Base-by-base conservation (phyloP, 2,888 invertebrate species). In the Dicranocentrus wangi region DNA sequence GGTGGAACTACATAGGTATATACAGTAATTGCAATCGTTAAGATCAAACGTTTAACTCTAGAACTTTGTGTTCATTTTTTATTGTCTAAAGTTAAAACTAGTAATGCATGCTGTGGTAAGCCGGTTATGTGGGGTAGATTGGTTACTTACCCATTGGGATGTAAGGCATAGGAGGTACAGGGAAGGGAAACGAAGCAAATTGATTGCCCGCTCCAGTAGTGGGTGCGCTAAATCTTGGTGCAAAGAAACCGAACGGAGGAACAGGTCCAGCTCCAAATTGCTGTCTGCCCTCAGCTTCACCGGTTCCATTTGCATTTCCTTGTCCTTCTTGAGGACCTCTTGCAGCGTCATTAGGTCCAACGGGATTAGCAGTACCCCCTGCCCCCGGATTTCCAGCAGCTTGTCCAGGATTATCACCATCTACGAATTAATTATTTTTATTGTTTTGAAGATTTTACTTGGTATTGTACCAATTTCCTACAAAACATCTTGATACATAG, bases 1-100 rank as follows among this genome's bases (percentile, higher is more conserved):
- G 95, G 95, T 23, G 94, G 94, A 90, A 90, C 88, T 88, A 19
- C 21, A 43, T n/a, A n/a, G n/a, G n/a, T n/a, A n/a, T n/a, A n/a
- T n/a, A n/a, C n/a, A n/a, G n/a, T n/a, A n/a, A n/a, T n/a, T n/a
- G n/a, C n/a, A n/a, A n/a, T n/a, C n/a, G n/a, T n/a, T n/a, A n/a
- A n/a, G n/a, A n/a, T n/a, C n/a, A n/a, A n/a, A n/a, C n/a, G n/a
- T n/a, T n/a, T n/a, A 19, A 71, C 1, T 66, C 43, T 25, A 51
- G 19, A 39, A 43, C 69, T 61, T 47, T 19, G 1, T 10, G 15
- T 51, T 2, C n/a, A 68, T 1, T 27, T 47, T 51, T 15, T 51
- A 19, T 15, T 28, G n/a, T 42, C n/a, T n/a, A n/a, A n/a, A n/a
- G n/a, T n/a, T n/a, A n/a, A 8, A 32, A 63, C 28, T 10, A 63